A percentile compares a stretch with the other conserved stretches of the same genome.
Evolutionary conservation across 2,888 invertebrate genomes (phyloP).

Genomic region (Scaptodrosophila latifasciaeformis): DNA sequence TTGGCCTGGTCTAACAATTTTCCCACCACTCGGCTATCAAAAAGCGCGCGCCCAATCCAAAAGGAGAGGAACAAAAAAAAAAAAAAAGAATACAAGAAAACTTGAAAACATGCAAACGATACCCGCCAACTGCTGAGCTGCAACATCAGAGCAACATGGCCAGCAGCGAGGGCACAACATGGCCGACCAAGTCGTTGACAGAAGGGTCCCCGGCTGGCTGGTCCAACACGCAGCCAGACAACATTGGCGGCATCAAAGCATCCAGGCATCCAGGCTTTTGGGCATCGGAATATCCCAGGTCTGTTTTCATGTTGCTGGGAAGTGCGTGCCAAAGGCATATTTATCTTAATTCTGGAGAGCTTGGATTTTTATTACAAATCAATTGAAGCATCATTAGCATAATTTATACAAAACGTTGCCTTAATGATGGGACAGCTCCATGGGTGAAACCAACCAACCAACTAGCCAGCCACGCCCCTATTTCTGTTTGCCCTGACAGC

Average conservation of each 20-base stretch:
- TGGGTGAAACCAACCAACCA: background rate
- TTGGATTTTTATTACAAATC: slow-evolving; percentile 76
- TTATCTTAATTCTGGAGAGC: slow-evolving; percentile 72
- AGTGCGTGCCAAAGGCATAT: slow-evolving; percentile 74
- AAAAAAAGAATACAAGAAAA: too few species aligned
- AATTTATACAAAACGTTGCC: slow-evolving; percentile 76
- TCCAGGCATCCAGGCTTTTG: slow-evolving; percentile 5
- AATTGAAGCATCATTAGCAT: slow-evolving; percentile 76
- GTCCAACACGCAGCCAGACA: slow-evolving; percentile 7
- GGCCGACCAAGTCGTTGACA: background rate
- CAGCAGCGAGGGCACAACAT: slow-evolving; percentile 15
- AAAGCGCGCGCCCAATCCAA: slow-evolving; percentile 33
- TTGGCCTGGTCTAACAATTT: slow-evolving; percentile 19
- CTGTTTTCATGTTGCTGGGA: slow-evolving; percentile 28
- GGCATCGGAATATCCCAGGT: background rate
- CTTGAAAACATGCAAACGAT: background rate
- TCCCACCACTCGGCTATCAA: slow-evolving; percentile 26
- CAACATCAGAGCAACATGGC: slow-evolving; percentile 27
- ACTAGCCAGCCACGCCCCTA: background rate
- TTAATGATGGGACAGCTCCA: slow-evolving; percentile 71
- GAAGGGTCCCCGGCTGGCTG: background rate
- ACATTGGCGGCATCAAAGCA: background rate
- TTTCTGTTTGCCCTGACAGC: background rate
- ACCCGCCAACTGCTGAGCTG: background rate
- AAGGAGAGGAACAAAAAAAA: too few species aligned